Evolutionary conservation across 2,888 invertebrate species (phyloP), one percentile per base, ranked within the genome.

Genomic region (Resseliella maxima): DNA sequence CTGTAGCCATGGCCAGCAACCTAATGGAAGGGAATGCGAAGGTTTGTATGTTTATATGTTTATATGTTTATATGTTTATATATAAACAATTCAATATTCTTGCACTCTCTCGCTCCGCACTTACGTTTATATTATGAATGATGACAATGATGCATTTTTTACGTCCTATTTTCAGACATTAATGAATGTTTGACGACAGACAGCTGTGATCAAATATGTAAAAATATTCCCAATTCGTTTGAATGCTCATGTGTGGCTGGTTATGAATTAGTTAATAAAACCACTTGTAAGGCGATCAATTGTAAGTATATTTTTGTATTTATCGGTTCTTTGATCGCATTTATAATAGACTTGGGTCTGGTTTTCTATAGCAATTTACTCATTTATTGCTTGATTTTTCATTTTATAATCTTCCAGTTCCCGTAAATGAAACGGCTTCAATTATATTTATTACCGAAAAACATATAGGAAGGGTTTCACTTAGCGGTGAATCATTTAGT

Each of bases 121-220:
- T n/a, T n/a, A n/a, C n/a, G n/a, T n/a, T n/a, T n/a, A n/a, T n/a
- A n/a, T n/a, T n/a, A n/a, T n/a, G n/a, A n/a, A n/a, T n/a, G n/a
- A n/a, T n/a, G n/a, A n/a, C n/a, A n/a, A n/a, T n/a, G n/a, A n/a
- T n/a, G n/a, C n/a, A n/a, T 59, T 24, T 59, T 72, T 72, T 72
- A 15, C 31, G 12, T 5, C 31, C 31, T 31, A 72, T 50, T 85
- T 86, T 6, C 24, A 86, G 96, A 97, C 91, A 93, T 94, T 88
- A 93, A 97, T 91, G 96, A 97, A 91, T 97, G 97, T 91, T 90
- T 91, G 88, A 91, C 93, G 88, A 94, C 94, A 88, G 94, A 93
- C 81, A 91, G 93, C 86, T 96, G 96, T 91, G 94, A 95, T 89
- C 96, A 96, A 91, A 89, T 92, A 59, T 96, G 96, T 90, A 92